phyloP scores from a whole-genome alignment of 2,113 vertebrate species.

The Tragelaphus strepsiceros region DNA sequence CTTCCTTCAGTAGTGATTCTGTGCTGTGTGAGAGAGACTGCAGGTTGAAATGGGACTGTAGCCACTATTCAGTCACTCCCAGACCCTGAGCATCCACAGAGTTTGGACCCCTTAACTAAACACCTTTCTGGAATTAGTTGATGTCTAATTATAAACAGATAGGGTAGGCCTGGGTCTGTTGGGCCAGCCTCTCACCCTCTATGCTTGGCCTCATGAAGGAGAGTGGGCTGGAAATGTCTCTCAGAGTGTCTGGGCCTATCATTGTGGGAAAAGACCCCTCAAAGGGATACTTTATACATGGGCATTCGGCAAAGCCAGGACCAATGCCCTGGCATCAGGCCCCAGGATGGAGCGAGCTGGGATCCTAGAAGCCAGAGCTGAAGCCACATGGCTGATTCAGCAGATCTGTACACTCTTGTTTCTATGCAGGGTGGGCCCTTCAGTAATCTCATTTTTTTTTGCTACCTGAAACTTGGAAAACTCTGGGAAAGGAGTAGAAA shows the following conservation, averaged over 20 bases:
- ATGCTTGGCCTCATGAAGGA: neutral
- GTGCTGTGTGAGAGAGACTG: neutral
- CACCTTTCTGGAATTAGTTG: neutral
- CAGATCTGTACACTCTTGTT: neutral
- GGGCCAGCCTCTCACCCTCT: neutral
- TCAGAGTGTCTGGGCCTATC: neutral
- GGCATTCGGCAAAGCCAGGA: neutral
- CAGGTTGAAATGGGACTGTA: fast-evolving
- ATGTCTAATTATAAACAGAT: neutral
- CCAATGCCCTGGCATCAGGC: neutral
- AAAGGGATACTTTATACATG: neutral
- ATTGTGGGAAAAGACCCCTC: neutral
- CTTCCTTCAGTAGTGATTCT: neutral
- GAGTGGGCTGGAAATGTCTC: neutral
- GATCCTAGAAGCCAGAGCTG: neutral
- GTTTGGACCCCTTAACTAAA: neutral
- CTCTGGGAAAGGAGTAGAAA: neutral
- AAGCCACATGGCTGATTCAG: neutral
- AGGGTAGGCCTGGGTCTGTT: neutral
- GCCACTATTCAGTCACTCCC: neutral
- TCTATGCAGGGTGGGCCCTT: fast-evolving
- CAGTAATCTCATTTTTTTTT: fast-evolving
- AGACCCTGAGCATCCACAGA: neutral
- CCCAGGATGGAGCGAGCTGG: too few species aligned
- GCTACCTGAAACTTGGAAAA: neutral